Conservation (phyloP, 2,888 invertebrate species). For the Polylopha cassiicola region DNA sequence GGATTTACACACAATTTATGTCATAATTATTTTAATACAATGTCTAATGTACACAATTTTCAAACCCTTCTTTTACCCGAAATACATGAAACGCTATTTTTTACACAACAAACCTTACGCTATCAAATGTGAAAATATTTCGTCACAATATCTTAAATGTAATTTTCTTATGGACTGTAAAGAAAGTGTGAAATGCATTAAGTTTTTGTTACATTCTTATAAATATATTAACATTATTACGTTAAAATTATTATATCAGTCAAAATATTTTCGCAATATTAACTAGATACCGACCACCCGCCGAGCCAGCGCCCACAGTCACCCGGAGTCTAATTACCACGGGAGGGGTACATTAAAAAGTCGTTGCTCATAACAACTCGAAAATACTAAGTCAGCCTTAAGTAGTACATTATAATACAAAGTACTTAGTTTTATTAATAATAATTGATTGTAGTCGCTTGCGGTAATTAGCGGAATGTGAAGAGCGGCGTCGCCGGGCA, state of each 20-base stretch:
- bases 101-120: constrained; percentile 74
- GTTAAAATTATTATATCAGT: constrained; percentile 72
- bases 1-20: constrained; percentile 61
- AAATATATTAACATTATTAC: constrained; percentile 73
- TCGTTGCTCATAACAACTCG: too few relatives aligned
- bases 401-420: constrained; percentile 4
- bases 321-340: too few relatives aligned
- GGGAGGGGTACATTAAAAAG: too few relatives aligned
- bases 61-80: constrained; percentile 66
- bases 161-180: constrained; percentile 70
- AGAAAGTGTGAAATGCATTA: constrained; percentile 76
- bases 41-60: constrained; percentile 68
- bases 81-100: constrained; percentile 67
- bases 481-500: not conserved
- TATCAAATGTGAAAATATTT: constrained; percentile 75
- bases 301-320: constrained; percentile 1
- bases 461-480: not conserved
- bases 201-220: constrained; percentile 71
- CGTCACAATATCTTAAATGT: constrained; percentile 68
- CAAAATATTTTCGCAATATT: constrained; percentile 70
- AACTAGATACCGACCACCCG: constrained; percentile 37
- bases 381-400: constrained; percentile 9
- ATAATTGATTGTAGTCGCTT: constrained; percentile 8
- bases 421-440: constrained; percentile 6
- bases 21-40: constrained; percentile 69